These are phyloP conservation scores for Empidonax alnorum DNA, from an alignment of 2,113 vertebrate genomes.

Conservation along the genomic window DNA sequence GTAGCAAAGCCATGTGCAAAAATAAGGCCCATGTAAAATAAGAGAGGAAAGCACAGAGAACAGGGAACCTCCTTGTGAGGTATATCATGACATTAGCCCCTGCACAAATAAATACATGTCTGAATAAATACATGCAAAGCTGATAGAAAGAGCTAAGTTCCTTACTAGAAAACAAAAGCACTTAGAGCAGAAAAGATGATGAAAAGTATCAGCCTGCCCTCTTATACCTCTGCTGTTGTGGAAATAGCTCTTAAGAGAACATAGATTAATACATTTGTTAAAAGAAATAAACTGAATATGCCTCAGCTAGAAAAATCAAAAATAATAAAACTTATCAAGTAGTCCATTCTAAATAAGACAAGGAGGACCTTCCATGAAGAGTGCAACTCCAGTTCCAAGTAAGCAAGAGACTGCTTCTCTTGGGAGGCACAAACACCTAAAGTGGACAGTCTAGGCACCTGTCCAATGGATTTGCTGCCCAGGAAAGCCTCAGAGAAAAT, in stretches of 20 bases:
- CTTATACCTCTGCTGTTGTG: background rate
- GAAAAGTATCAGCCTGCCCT: background rate
- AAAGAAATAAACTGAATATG: background rate
- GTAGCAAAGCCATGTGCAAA: constrained; percentile 30
- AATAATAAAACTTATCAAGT: background rate
- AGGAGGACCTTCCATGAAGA: background rate
- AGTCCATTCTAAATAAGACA: background rate
- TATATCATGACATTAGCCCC: background rate
- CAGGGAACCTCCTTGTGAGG: background rate
- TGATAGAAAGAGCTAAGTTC: background rate
- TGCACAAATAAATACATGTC: background rate
- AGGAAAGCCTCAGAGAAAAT: background rate
- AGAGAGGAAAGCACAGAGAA: background rate
- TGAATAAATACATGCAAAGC: background rate
- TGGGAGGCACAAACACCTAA: background rate
- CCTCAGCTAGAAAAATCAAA: background rate
- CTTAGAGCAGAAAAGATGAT: background rate
- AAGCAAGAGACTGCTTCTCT: background rate
- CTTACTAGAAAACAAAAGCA: background rate
- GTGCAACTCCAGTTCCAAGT: background rate
- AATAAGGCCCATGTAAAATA: background rate
- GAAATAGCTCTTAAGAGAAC: background rate
- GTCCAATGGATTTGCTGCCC: background rate
- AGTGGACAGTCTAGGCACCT: background rate
- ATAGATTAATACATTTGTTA: background rate